These are phyloP conservation scores for Scomberomorus guttatus DNA, from an alignment of 2,797 vertebrate genomes.

Conservation along the genomic window DNA sequence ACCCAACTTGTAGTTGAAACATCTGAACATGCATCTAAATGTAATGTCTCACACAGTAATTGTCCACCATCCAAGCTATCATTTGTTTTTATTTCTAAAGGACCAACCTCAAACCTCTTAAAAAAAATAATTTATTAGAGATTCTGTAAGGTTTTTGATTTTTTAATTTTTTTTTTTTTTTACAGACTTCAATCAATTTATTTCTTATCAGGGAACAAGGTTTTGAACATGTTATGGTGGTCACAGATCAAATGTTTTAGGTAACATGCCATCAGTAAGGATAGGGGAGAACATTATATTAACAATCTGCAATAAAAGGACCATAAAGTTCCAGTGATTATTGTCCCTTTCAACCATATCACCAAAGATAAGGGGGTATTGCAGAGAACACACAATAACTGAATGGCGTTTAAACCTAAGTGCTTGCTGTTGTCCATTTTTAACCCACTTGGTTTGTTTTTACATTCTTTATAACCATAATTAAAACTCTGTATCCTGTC, in stretches of 20 bases:
- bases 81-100: too few relatives aligned
- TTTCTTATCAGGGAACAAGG: background rate
- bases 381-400: background rate
- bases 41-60: background rate
- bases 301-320: background rate
- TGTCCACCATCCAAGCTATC: background rate
- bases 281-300: conserved; percentile 1
- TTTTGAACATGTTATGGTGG: conserved; percentile 12
- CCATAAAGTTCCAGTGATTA: background rate
- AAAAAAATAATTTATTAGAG: too few relatives aligned
- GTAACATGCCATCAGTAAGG: conserved; percentile 1
- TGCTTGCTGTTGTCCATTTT: background rate
- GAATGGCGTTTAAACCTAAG: conserved; percentile 16
- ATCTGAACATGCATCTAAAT: background rate
- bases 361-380: conserved; percentile 15
- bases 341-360: too few relatives aligned
- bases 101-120: too few relatives aligned
- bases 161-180: too few relatives aligned
- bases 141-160: too few relatives aligned
- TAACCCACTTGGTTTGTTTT: conserved; percentile 4
- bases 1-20: background rate
- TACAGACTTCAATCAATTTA: too few relatives aligned
- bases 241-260: conserved; percentile 8
- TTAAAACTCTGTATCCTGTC: conserved; percentile 11
- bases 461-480: background rate